phyloP scores from a whole-genome alignment of 2,113 vertebrate genomes.

The Callithrix jacchus region DNA sequence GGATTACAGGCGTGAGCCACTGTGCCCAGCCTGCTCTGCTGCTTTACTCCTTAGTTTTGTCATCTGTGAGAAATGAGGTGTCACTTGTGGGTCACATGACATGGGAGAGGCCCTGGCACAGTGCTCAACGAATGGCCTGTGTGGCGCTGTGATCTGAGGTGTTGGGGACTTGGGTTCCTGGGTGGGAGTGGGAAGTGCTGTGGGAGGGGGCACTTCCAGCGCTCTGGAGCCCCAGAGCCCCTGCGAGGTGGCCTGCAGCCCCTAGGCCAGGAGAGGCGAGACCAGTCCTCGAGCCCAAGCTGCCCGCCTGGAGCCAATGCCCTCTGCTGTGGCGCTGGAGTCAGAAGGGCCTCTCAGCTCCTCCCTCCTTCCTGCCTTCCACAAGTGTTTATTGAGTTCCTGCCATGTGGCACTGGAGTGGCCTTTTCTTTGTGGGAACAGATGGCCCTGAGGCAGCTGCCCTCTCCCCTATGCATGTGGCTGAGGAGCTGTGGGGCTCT shows the following conservation, averaged over 20 bases:
- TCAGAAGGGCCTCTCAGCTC: neutral
- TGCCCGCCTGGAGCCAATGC: neutral
- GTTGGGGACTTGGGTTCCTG: neutral
- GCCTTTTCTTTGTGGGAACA: neutral
- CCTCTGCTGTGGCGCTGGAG: neutral
- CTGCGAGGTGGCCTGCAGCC: neutral
- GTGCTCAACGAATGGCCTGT: fast-evolving
- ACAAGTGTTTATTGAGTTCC: neutral
- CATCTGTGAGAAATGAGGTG: neutral
- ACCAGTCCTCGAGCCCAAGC: no score
- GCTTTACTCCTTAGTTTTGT: neutral
- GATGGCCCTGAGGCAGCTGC: neutral
- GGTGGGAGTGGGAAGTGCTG: no score
- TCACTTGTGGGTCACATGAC: fast-evolving
- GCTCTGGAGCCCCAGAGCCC: neutral
- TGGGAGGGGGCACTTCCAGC: neutral
- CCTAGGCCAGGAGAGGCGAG: neutral
- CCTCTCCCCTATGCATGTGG: neutral
- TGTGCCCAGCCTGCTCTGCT: fast-evolving
- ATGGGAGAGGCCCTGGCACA: neutral
- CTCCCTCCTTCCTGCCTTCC: neutral
- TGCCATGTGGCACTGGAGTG: neutral
- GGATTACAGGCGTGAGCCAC: no score
- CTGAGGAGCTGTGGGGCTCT: neutral
- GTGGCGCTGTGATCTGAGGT: neutral